Evolutionary conservation across 2,797 vertebrate species (phyloP).

Genomic region (Threskiornis aethiopicus): DNA sequence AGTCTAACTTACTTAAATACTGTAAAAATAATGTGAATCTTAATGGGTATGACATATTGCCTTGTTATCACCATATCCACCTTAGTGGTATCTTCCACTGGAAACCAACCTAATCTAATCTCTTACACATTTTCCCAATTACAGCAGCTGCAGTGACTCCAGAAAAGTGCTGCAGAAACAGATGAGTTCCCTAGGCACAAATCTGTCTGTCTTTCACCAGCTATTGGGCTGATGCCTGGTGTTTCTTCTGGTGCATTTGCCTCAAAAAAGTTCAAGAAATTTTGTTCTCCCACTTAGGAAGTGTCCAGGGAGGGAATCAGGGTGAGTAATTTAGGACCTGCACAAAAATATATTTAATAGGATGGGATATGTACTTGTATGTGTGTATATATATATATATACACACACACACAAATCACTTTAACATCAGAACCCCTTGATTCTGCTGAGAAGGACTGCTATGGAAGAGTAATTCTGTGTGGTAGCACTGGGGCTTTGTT

Average conservation of each 20-base stretch:
- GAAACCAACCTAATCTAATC: not conserved
- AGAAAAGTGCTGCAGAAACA: not conserved
- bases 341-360: not conserved
- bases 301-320: not conserved
- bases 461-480: not conserved
- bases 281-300: not conserved
- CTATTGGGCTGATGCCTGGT: not conserved
- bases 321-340: not conserved
- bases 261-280: not conserved
- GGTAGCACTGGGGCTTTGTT: not conserved
- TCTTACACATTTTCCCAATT: constrained; percentile 2
- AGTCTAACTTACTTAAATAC: not conserved
- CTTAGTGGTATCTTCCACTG: not conserved
- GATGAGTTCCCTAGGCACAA: not conserved
- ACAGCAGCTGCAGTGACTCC: not conserved
- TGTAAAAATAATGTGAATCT: not conserved
- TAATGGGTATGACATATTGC: not conserved
- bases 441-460: not conserved
- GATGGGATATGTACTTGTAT: not conserved
- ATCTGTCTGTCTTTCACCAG: not conserved
- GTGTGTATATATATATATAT: too few relatives aligned
- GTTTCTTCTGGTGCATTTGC: not conserved
- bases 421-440: not conserved
- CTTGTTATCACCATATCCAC: not conserved
- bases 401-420: not conserved